Evolutionary conservation across 1,140 invertebrate genomes (phyloP), one percentile per base, ranked within the genome.

Genomic region (Drosophila ohnishii): DNA sequence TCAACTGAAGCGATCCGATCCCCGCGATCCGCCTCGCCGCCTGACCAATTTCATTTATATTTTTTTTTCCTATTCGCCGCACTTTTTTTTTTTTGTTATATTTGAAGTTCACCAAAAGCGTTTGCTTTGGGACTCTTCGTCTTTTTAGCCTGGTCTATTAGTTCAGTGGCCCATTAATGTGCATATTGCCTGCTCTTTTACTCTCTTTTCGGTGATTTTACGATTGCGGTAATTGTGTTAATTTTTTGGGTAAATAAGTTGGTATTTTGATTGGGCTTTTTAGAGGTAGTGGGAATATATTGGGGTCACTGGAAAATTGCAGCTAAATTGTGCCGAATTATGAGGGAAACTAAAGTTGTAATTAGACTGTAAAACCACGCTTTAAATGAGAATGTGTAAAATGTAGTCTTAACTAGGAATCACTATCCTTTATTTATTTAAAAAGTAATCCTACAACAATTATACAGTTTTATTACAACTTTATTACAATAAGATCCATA

Each of bases 141-240:
- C 61, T 58, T 64, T 32, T 59, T 55, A 51, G 72, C 72, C 62
- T 50, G 59, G 69, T 87, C 83, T 83, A 86, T 86, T 86, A 83
- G 83, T 86, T 86, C 79, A 86, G 84, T 86, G 83, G 83, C 84
- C 83, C 83, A 86, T 78, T 86, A 86, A 86, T 87, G 84, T 82
- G 77, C 71, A 84, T 84, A 80, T 65, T 86, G 77, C 51, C 81
- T 63, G 62, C 72, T 62, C 61, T 79, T 60, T 79, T 66, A 55
- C 37, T 66, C 34, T 74, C 57, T 72, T 45, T 59, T 44, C 32
- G 60, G 28, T 67, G 62, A 53, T 50, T 48, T 56, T 71, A 76
- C 81, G 83, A 87, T 86, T 86, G 79, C 83, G 75, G 60, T 83
- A 86, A 86, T 87, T 86, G 83, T 86, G 83, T 86, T 79, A 83